phyloP scores from a whole-genome alignment of 2,113 vertebrate species.

The Rhynchomys soricoides region DNA sequence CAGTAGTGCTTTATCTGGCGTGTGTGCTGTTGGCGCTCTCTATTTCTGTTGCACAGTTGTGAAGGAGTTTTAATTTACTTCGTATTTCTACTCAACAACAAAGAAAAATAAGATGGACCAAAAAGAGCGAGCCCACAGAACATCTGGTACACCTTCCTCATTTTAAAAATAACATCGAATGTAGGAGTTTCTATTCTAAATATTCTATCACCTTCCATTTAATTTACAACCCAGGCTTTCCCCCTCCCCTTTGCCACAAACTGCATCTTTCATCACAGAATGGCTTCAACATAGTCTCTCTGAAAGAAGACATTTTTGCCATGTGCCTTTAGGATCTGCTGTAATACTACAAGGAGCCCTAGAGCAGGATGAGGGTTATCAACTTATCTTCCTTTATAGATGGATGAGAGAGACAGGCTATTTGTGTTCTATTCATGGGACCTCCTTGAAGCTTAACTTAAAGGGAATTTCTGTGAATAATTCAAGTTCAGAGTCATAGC shows the following conservation, averaged over 20 bases:
- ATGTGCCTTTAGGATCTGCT: constrained; percentile 11
- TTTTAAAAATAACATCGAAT: constrained; percentile 51
- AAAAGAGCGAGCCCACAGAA: constrained; percentile 52
- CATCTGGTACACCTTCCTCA: constrained; percentile 22
- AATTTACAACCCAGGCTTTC: constrained; percentile 1
- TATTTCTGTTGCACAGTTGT: constrained; percentile 55
- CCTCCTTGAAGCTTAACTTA: constrained; percentile 57
- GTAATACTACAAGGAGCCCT: neutral
- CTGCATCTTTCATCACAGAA: constrained; percentile 25
- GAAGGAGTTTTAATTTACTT: constrained; percentile 67
- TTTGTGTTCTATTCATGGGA: constrained; percentile 36
- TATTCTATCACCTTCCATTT: constrained; percentile 37
- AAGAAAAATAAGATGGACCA: constrained; percentile 61
- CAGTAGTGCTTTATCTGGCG: constrained; percentile 61
- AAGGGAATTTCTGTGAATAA: constrained; percentile 67
- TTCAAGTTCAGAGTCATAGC: constrained; percentile 32
- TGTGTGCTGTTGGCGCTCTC: constrained; percentile 27
- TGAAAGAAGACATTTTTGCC: constrained; percentile 46
- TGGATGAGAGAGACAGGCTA: neutral
- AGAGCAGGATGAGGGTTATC: neutral
- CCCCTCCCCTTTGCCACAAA: neutral
- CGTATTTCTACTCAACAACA: constrained; percentile 58
- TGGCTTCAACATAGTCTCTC: neutral
- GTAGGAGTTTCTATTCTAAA: constrained; percentile 47
- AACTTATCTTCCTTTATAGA: neutral